A percentile compares a stretch with the other conserved stretches of the same genome.
Evolutionary conservation across 2,888 invertebrate genomes (phyloP).

Genomic region (Calliphora vomitoria): DNA sequence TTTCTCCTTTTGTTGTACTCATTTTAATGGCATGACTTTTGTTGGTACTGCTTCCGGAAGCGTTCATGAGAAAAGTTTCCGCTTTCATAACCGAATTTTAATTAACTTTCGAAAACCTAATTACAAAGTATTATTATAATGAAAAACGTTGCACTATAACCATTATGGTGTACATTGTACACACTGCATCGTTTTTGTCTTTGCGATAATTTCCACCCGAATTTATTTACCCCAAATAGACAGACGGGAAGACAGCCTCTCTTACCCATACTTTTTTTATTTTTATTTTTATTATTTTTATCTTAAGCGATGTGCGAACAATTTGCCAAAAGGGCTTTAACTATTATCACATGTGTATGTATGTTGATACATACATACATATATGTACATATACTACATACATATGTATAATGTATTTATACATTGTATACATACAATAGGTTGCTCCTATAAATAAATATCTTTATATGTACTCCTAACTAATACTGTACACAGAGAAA

Average conservation of each 20-base stretch:
- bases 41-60: constrained; percentile 77
- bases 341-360: background rate
- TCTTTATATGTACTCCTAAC: too few relatives aligned
- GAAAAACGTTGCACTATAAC: constrained; percentile 77
- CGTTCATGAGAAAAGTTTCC: constrained; percentile 83
- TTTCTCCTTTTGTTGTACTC: constrained; percentile 76
- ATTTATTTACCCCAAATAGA: background rate
- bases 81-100: constrained; percentile 85
- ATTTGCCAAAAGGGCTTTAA: constrained; percentile 28
- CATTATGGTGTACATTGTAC: constrained; percentile 29
- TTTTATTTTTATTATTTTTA: constrained; percentile 19
- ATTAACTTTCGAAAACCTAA: constrained; percentile 85
- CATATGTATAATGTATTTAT: background rate
- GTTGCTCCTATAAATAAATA: too few relatives aligned
- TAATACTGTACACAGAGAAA: too few relatives aligned
- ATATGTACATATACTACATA: background rate
- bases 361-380: too few relatives aligned
- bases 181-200: constrained; percentile 37
- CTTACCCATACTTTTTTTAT: background rate
- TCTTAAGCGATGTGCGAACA: background rate
- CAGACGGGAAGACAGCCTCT: background rate
- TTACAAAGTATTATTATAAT: constrained; percentile 84
- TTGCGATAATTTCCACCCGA: background rate
- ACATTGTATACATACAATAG: background rate
- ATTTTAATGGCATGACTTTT: constrained; percentile 63